Conservation (phyloP, 2,113 vertebrate genomes). For the Lagopus muta region DNA sequence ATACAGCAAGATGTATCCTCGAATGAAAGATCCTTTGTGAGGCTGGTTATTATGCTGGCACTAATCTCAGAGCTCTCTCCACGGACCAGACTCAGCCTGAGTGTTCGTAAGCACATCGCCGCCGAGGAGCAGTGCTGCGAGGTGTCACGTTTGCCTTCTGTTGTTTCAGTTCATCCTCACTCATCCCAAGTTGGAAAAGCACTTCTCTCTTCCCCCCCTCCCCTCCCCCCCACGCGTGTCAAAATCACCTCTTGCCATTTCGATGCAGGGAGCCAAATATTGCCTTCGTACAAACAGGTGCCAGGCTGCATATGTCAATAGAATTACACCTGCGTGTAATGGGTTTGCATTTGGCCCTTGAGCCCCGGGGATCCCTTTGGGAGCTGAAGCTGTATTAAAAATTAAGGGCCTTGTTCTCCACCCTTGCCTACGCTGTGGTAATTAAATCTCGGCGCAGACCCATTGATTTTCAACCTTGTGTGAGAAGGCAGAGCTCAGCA, state of each 20-base stretch:
- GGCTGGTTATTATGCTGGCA: constrained; percentile 50
- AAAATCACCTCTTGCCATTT: constrained; percentile 34
- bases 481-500: not conserved
- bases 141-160: constrained; percentile 35
- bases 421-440: constrained; percentile 10
- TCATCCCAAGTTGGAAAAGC: not conserved
- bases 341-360: constrained; percentile 58
- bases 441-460: constrained; percentile 47
- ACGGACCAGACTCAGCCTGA: not conserved
- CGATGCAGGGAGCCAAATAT: constrained; percentile 7
- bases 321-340: constrained; percentile 57
- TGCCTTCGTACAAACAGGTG: constrained; percentile 32
- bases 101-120: not conserved
- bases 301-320: constrained; percentile 26
- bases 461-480: constrained; percentile 28
- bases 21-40: constrained; percentile 5
- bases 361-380: constrained; percentile 23
- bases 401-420: constrained; percentile 63
- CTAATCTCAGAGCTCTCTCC: not conserved
- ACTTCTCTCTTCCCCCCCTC: not conserved
- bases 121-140: not conserved
- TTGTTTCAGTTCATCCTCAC: not conserved
- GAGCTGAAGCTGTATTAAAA: constrained; percentile 60
- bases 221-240: not conserved
- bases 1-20: constrained; percentile 33